These are phyloP conservation scores for Sinhomidia bicolor DNA, from an alignment of 2,888 invertebrate species.

Conservation along the genomic window DNA sequence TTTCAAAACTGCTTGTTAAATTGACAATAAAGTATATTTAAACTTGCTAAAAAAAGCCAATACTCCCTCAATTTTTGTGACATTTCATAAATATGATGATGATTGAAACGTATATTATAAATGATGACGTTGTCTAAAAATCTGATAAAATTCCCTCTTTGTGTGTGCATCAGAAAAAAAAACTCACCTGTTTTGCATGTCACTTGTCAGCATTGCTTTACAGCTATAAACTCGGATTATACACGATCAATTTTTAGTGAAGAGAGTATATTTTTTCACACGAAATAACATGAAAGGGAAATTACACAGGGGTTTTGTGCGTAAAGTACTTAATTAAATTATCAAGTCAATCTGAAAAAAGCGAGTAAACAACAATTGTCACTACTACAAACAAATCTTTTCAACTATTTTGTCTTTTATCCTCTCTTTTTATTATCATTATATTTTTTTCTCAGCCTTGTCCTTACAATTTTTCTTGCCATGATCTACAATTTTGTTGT, in stretches of 20 bases:
- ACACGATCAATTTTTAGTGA: not conserved
- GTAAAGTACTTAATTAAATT: slow-evolving; percentile 60
- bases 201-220: too few relatives aligned
- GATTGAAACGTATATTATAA: too few relatives aligned
- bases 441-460: slow-evolving; percentile 50
- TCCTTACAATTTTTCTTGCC: slow-evolving; percentile 55
- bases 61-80: too few relatives aligned
- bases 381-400: not conserved
- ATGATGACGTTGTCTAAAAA: too few relatives aligned
- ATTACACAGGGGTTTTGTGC: not conserved
- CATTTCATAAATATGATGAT: too few relatives aligned
- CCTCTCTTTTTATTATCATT: not conserved
- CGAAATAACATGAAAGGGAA: slow-evolving; percentile 8
- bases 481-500: slow-evolving; percentile 51
- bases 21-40: too few relatives aligned
- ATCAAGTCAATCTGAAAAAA: slow-evolving; percentile 23
- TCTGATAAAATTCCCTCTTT: too few relatives aligned
- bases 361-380: not conserved
- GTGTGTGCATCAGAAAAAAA: too few relatives aligned
- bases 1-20: too few relatives aligned
- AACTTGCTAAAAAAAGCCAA: too few relatives aligned
- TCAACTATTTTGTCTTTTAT: not conserved
- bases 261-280: slow-evolving; percentile 2
- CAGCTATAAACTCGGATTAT: too few relatives aligned
- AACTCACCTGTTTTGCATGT: too few relatives aligned